A percentile compares a stretch with the other conserved stretches of the same genome.
phyloP scores from a whole-genome alignment of 2,113 vertebrate species.

The Cebus imitator region DNA sequence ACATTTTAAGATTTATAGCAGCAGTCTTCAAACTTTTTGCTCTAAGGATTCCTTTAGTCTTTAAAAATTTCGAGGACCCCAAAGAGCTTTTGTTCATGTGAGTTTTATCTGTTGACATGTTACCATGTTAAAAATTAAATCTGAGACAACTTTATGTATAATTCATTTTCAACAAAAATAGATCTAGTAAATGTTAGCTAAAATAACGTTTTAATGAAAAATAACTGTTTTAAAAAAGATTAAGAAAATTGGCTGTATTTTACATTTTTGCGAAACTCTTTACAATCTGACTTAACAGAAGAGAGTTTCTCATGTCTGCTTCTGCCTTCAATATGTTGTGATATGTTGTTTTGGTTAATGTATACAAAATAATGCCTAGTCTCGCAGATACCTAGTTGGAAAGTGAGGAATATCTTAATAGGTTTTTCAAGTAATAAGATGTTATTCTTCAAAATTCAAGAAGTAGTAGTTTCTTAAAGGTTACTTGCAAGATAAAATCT shows the following conservation, averaged over 20 bases:
- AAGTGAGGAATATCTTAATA: not conserved
- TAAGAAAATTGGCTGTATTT: not conserved
- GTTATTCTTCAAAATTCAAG: not conserved
- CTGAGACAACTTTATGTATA: not conserved
- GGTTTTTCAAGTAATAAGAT: not conserved
- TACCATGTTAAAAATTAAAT: slow-evolving; percentile 18
- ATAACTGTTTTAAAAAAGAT: slow-evolving; percentile 32
- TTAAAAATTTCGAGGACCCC: slow-evolving; percentile 1
- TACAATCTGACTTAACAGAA: slow-evolving; percentile 18
- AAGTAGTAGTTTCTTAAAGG: not conserved
- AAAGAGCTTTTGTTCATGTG: not conserved
- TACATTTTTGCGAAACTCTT: slow-evolving; percentile 15
- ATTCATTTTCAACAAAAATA: slow-evolving; percentile 46
- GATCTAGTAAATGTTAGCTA: not conserved
- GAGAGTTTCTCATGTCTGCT: not conserved
- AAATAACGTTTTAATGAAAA: slow-evolving; percentile 20
- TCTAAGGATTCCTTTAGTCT: not conserved
- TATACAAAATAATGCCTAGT: not conserved
- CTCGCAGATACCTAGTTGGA: not conserved
- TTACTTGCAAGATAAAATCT: not conserved
- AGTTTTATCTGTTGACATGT: not conserved
- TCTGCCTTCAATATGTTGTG: not conserved
- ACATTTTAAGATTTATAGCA: not conserved
- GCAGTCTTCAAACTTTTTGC: not conserved
- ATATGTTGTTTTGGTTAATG: not conserved